These are phyloP conservation scores for Pristionchus fissidentatus DNA, from an alignment of 2,888 invertebrate genomes.

Conservation along the genomic window DNA sequence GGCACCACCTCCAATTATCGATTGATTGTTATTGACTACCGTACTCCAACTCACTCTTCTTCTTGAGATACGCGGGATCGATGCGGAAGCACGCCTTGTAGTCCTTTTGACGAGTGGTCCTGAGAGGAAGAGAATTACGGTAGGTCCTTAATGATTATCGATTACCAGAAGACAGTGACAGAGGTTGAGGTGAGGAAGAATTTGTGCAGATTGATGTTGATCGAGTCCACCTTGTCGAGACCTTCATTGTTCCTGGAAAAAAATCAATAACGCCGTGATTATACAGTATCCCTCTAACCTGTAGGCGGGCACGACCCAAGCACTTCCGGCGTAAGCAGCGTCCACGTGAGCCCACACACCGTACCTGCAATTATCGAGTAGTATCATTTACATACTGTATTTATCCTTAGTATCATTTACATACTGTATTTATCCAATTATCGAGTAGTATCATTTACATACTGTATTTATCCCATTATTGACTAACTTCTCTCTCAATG, in stretches of 20 bases:
- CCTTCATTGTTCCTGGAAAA: slow-evolving; percentile 5
- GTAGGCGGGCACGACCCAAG: slow-evolving; percentile 94
- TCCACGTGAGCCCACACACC: slow-evolving; percentile 89
- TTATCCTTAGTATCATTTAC: background rate
- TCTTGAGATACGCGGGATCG: slow-evolving; percentile 46
- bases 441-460: background rate
- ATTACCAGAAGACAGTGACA: slow-evolving; percentile 52
- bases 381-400: background rate
- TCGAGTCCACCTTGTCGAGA: slow-evolving; percentile 50
- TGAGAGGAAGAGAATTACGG: background rate
- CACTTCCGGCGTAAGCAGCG: slow-evolving; percentile 94
- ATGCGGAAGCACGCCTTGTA: slow-evolving; percentile 47
- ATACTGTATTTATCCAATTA: background rate
- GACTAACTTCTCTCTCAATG: slow-evolving; percentile 81
- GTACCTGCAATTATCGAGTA: slow-evolving; percentile 72
- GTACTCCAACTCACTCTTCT: slow-evolving; percentile 17
- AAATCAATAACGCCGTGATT: background rate
- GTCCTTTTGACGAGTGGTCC: slow-evolving; percentile 40
- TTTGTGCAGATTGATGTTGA: slow-evolving; percentile 58
- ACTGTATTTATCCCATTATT: no score
- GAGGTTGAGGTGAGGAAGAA: slow-evolving; percentile 52
- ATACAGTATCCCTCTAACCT: slow-evolving; percentile 78
- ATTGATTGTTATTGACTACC: background rate
- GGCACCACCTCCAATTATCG: slow-evolving; percentile 30
- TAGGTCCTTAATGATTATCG: background rate